Evolutionary conservation across 1,140 invertebrate species (phyloP).

Genomic region (Charaxes varanes): DNA sequence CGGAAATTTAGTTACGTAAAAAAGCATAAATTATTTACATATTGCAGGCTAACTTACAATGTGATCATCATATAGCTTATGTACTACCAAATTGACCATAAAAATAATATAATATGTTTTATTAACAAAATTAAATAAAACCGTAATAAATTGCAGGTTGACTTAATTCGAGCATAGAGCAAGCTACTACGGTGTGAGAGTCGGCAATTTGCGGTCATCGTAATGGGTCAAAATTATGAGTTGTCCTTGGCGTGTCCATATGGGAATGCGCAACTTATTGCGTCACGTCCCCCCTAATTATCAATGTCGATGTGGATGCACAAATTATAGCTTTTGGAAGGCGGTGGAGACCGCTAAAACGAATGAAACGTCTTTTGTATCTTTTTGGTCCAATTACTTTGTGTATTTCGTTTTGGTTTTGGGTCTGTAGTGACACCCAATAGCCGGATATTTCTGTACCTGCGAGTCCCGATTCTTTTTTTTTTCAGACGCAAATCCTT

Average conservation of each 20-base stretch:
- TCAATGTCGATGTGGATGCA: constrained; percentile 53
- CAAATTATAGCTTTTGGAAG: constrained; percentile 63
- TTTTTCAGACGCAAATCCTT: too few species aligned
- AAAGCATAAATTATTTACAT: too few species aligned
- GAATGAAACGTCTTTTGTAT: constrained; percentile 17
- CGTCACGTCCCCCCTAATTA: constrained; percentile 60
- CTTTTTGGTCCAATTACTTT: constrained; percentile 18
- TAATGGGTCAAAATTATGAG: constrained; percentile 67
- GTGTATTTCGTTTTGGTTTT: constrained; percentile 17
- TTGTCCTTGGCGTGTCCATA: constrained; percentile 54
- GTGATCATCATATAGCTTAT: too few species aligned
- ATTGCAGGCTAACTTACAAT: too few species aligned
- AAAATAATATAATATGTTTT: too few species aligned
- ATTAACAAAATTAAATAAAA: too few species aligned
- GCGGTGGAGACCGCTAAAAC: constrained; percentile 15
- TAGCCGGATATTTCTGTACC: too few species aligned
- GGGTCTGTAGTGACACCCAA: not conserved
- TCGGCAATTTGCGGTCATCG: constrained; percentile 51
- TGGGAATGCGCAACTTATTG: constrained; percentile 56
- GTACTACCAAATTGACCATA: too few species aligned
- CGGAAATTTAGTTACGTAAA: too few species aligned
- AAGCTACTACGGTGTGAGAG: constrained; percentile 31
- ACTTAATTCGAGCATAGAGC: constrained; percentile 11
- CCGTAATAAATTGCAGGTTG: constrained; percentile 4
- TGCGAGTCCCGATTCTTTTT: too few species aligned